Conservation (phyloP, 2,797 vertebrate genomes). For the Sebastes steindachneri region DNA sequence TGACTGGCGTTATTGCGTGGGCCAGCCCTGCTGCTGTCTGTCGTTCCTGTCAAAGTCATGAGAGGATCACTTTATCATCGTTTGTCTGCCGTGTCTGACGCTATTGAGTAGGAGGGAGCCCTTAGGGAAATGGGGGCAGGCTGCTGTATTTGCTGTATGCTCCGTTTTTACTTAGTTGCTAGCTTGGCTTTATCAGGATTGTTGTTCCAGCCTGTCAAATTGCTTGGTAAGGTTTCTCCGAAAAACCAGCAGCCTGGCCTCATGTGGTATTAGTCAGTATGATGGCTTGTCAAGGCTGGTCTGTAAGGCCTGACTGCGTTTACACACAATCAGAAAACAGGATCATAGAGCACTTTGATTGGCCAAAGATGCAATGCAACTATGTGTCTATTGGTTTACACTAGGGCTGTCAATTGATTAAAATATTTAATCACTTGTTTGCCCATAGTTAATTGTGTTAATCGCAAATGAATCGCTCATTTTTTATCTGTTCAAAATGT, state of each 20-base stretch:
- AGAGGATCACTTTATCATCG: constrained; percentile 99
- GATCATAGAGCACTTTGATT: background rate
- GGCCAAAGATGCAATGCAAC: background rate
- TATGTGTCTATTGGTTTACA: background rate
- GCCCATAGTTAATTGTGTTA: too few relatives aligned
- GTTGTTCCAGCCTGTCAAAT: constrained; percentile 66
- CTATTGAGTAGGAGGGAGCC: constrained; percentile 88
- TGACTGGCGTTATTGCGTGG: constrained; percentile 90
- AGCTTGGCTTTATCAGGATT: constrained; percentile 68
- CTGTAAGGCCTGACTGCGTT: constrained; percentile 13
- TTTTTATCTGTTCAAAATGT: too few relatives aligned
- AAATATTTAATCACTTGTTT: too few relatives aligned
- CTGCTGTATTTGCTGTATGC: constrained; percentile 79
- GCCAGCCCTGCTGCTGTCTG: constrained; percentile 88
- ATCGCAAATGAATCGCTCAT: too few relatives aligned
- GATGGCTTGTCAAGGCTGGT: constrained; percentile 43
- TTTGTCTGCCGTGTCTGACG: constrained; percentile 92
- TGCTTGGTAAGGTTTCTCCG: constrained; percentile 54
- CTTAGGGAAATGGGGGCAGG: constrained; percentile 83
- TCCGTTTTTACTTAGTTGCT: constrained; percentile 70
- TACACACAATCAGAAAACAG: background rate
- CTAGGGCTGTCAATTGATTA: background rate
- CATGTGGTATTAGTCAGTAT: constrained; percentile 61
- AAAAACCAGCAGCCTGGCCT: constrained; percentile 27
- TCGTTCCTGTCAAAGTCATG: constrained; percentile 88